A percentile compares a stretch with the other conserved stretches of the same genome.
Evolutionary conservation across 2,113 vertebrate genomes (phyloP).

Genomic region (Edolisoma coerulescens): DNA sequence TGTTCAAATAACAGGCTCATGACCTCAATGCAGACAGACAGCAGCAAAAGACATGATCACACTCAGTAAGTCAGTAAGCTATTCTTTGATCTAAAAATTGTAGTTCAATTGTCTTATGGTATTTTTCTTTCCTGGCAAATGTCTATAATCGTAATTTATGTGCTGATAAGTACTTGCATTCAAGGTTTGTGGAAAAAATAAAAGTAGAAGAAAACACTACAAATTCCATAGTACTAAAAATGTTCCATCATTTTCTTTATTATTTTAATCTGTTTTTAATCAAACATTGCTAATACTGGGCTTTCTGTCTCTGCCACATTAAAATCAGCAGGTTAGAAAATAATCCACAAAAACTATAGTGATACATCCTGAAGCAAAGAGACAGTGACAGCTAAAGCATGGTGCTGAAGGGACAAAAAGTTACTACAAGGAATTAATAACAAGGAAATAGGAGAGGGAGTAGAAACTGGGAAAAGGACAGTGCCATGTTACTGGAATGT

Average conservation of each 20-base stretch:
- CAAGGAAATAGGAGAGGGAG: not conserved
- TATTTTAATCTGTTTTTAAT: not conserved
- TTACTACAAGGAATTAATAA: not conserved
- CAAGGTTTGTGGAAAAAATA: not conserved
- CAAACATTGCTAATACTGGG: not conserved
- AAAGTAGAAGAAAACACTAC: not conserved
- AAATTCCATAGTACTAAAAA: not conserved
- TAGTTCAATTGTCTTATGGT: not conserved
- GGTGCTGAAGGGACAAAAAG: not conserved
- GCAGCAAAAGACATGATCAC: not conserved
- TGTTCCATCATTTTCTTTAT: not conserved
- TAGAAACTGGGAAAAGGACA: not conserved
- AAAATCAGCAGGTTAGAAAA: too few species aligned
- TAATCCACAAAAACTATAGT: not conserved
- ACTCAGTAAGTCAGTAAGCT: not conserved
- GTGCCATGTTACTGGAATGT: not conserved
- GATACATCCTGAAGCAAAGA: not conserved
- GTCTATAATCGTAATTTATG: not conserved
- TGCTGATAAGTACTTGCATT: not conserved
- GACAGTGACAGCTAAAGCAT: not conserved
- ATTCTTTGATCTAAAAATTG: not conserved
- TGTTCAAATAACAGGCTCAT: constrained; percentile 6
- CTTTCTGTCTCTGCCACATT: not conserved
- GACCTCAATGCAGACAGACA: constrained; percentile 10
- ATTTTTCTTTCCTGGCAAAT: not conserved